phyloP scores from a whole-genome alignment of 2,797 vertebrate genomes.

The Darevskia mixta region DNA sequence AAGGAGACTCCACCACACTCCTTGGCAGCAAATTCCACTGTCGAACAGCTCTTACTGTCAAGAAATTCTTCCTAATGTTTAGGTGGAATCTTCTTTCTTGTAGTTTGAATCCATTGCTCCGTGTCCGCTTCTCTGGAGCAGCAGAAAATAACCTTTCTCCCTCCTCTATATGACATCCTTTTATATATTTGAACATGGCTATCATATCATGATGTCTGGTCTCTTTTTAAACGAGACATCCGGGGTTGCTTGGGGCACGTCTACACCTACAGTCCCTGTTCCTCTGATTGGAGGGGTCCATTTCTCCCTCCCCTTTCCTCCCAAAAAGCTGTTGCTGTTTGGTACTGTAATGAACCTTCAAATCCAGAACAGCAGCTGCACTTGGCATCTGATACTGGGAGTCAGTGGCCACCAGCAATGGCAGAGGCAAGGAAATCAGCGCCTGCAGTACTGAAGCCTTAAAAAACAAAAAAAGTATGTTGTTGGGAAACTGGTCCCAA shows the following conservation, averaged over 20 bases:
- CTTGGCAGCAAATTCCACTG: too few relatives aligned
- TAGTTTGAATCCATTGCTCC: too few relatives aligned
- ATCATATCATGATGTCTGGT: too few relatives aligned
- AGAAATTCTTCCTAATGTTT: too few relatives aligned
- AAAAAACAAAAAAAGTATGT: not conserved
- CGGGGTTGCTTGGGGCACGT: not conserved
- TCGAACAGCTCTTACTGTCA: too few relatives aligned
- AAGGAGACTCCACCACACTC: too few relatives aligned
- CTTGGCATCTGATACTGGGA: not conserved
- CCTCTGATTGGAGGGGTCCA: not conserved
- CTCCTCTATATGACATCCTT: too few relatives aligned
- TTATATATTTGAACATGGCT: too few relatives aligned
- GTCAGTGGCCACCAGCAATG: not conserved
- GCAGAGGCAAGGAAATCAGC: not conserved
- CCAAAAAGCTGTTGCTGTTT: too few relatives aligned
- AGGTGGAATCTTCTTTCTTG: too few relatives aligned
- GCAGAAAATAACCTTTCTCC: too few relatives aligned
- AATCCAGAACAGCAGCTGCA: not conserved
- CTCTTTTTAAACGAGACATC: not conserved
- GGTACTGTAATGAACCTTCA: not conserved
- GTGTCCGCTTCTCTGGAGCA: too few relatives aligned
- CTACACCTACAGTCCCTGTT: not conserved
- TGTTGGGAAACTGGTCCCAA: not conserved
- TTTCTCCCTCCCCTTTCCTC: not conserved
- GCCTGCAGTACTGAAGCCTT: not conserved